phyloP scores from a whole-genome alignment of 2,797 vertebrate species.

The Cetoscarus ocellatus region DNA sequence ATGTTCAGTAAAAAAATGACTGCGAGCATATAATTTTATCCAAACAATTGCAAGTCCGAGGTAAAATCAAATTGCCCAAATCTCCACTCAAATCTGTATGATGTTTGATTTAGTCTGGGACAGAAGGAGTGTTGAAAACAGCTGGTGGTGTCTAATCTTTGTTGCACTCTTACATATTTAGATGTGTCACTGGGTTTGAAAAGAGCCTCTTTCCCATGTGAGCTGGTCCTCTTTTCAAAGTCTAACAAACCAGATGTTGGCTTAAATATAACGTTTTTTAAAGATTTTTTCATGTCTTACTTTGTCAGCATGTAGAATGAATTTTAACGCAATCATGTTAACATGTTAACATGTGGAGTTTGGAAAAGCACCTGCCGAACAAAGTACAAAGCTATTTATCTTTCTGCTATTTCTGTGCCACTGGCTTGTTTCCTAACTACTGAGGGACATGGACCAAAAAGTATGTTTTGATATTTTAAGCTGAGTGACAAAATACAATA shows the following conservation, averaged over 20 bases:
- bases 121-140: conserved; percentile 1
- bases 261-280: neutral
- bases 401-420: no score
- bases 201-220: neutral
- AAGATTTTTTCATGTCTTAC: neutral
- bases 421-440: no score
- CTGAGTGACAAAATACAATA: no score
- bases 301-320: neutral
- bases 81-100: neutral
- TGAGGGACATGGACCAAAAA: no score
- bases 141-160: conserved; percentile 3
- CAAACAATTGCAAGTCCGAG: neutral
- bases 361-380: no score
- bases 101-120: neutral
- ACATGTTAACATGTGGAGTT: no score
- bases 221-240: neutral
- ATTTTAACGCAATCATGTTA: neutral
- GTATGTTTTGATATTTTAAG: no score
- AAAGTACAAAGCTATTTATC: no score
- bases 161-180: neutral
- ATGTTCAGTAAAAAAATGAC: no score
- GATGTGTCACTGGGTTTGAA: neutral
- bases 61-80: neutral
- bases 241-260: neutral
- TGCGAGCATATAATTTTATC: no score